A percentile compares a stretch with the other conserved stretches of the same genome.
Conservation (phyloP, 2,888 invertebrate genomes). For the Boloria selene region DNA sequence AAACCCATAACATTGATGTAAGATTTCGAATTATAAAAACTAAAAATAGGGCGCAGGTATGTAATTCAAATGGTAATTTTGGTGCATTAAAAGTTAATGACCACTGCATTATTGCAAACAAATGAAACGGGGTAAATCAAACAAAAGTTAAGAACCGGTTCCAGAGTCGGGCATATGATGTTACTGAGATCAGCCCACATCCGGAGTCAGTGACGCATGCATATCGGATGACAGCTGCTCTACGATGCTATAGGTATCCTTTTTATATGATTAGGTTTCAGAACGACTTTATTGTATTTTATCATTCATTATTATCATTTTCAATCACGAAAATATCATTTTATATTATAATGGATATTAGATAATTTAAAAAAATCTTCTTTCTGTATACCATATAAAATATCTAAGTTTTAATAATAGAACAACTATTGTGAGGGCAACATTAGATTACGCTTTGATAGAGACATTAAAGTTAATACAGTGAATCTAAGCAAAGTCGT, state of each 20-base stretch:
- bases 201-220: conserved; percentile 66
- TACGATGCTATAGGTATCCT: conserved; percentile 23
- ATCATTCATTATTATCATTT: neutral
- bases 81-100: conserved; percentile 49
- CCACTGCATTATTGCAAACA: conserved; percentile 58
- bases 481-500: conserved; percentile 50
- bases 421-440: conserved; percentile 28
- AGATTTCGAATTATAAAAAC: conserved; percentile 6
- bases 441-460: conserved; percentile 48
- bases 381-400: too few species aligned
- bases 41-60: conserved; percentile 16
- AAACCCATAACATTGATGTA: neutral
- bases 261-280: conserved; percentile 10
- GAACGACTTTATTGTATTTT: neutral
- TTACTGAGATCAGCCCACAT: conserved; percentile 61
- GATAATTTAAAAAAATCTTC: too few species aligned
- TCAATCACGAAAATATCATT: too few species aligned
- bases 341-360: too few species aligned
- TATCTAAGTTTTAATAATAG: conserved; percentile 36
- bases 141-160: conserved; percentile 68
- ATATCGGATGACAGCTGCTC: conserved; percentile 48
- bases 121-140: conserved; percentile 61
- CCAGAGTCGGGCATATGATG: conserved; percentile 52
- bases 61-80: conserved; percentile 14
- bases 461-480: conserved; percentile 62